Evolutionary conservation across 2,888 invertebrate genomes (phyloP).

Genomic region (Drosophila pseudotalamancana): DNA sequence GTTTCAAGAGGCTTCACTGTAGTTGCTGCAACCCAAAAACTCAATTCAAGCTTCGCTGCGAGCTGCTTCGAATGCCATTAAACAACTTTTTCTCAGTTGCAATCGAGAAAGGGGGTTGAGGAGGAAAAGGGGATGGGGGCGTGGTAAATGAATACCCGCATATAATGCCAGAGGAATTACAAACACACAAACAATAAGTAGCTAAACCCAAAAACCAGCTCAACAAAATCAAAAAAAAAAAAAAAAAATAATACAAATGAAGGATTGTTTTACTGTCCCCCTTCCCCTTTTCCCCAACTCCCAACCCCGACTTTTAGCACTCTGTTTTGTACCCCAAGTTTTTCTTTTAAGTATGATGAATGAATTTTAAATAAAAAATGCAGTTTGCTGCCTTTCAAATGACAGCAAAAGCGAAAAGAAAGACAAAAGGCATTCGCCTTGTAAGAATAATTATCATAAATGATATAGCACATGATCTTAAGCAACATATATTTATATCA

Average conservation of each 20-base stretch:
- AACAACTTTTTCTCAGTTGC: conserved; percentile 41
- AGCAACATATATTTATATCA: too few relatives aligned
- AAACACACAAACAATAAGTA: conserved; percentile 47
- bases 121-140: not conserved
- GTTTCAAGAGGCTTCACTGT: conserved; percentile 46
- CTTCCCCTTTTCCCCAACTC: not conserved
- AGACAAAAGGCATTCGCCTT: not conserved
- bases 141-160: conserved; percentile 64
- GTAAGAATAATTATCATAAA: conserved; percentile 36
- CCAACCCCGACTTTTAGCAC: not conserved
- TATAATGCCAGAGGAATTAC: conserved; percentile 63
- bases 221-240: conserved; percentile 20
- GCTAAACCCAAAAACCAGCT: conserved; percentile 54
- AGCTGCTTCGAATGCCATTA: conserved; percentile 47
- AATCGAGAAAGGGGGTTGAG: conserved; percentile 13
- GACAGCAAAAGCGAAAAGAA: too few relatives aligned
- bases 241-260: conserved; percentile 62
- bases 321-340: conserved; percentile 21
- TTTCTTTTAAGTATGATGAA: conserved; percentile 70
- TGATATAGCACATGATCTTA: conserved; percentile 54
- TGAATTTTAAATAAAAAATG: conserved; percentile 75
- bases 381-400: conserved; percentile 36
- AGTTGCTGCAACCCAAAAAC: not conserved
- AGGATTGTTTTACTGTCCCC: conserved; percentile 54
- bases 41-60: not conserved